Base-by-base conservation (phyloP, 2,888 invertebrate genomes). In the Lutraria lutraria region DNA sequence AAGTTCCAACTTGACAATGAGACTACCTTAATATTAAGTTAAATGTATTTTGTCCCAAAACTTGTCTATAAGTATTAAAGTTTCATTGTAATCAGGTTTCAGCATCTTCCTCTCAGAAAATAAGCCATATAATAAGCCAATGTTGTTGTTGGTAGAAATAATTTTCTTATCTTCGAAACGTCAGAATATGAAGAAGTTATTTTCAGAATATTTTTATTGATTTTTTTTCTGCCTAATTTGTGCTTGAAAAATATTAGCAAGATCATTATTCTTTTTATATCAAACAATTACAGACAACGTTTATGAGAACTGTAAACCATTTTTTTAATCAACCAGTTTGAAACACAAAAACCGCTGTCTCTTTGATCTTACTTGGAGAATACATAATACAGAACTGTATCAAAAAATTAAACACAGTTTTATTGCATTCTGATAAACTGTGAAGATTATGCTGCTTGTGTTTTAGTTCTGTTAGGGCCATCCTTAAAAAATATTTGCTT, bases 231-330 rank as follows among this genome's bases (percentile, higher is more conserved):
- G 43, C 21, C 63, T 63, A 63, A 63, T 63, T 63, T 63, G 63
- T 63, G 63, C n/a, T 63, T 21, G 63, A 63, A 63, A 60, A 63
- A 19, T 63, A n/a, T 63, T 63, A 63, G n/a, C 63, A n/a, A 8
- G 63, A 63, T 63, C 2, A 63, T 63, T 63, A 63, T 63, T n/a
- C 63, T 16, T 16, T 19, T 8, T 63, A n/a, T 63, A 63, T 63
- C 63, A 63, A n/a, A 63, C 63, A 63, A 63, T 63, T 63, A n/a
- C 63, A 63, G 63, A 63, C 63, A n/a, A n/a, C 63, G 12, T 63
- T 63, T 63, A 63, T 63, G 63, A 63, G 63, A 63, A 63, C 63
- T n/a, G n/a, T 63, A n/a, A 63, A 63, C 43, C 43, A 63, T 63
- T n/a, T 63, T 63, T 63, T 0, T 63, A 63, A 63, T 63, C 63